Conservation (phyloP, 2,888 invertebrate species). For the Teinopalpus imperialis region DNA sequence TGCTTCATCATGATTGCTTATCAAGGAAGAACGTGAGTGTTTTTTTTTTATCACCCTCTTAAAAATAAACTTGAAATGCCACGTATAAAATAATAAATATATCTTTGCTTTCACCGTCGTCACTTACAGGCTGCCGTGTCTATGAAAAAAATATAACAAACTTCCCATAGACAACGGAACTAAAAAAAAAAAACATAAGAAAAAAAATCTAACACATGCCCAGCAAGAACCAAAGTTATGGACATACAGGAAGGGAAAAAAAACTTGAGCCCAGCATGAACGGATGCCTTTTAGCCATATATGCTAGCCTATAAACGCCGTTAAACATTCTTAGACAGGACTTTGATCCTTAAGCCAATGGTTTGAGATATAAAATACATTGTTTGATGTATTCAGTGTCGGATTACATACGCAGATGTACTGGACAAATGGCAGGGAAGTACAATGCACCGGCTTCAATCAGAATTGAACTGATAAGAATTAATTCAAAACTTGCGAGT, state of each 20-base stretch:
- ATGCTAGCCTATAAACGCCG: too few relatives aligned
- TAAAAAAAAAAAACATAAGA: too few relatives aligned
- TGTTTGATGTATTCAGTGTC: not conserved
- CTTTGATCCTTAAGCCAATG: not conserved
- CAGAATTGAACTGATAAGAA: too few relatives aligned
- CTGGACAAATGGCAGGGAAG: constrained; percentile 15
- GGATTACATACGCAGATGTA: constrained; percentile 24
- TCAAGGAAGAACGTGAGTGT: too few relatives aligned
- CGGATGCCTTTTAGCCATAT: constrained; percentile 19
- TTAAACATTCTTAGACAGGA: too few relatives aligned
- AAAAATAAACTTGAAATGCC: too few relatives aligned
- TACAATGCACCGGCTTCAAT: not conserved
- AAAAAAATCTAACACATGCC: constrained; percentile 9
- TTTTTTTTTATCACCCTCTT: too few relatives aligned
- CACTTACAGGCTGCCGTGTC: too few relatives aligned
- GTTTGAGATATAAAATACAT: not conserved
- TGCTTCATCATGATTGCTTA: too few relatives aligned
- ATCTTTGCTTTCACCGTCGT: too few relatives aligned
- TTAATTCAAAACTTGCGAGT: too few relatives aligned
- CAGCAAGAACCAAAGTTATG: constrained; percentile 1
- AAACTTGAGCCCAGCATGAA: constrained; percentile 6
- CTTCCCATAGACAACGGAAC: constrained; percentile 4
- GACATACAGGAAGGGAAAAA: constrained; percentile 19
- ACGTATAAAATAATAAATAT: too few relatives aligned
- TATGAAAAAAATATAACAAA: not conserved